Base-by-base conservation (phyloP, 2,113 vertebrate genomes). In the Microcebus murinus region DNA sequence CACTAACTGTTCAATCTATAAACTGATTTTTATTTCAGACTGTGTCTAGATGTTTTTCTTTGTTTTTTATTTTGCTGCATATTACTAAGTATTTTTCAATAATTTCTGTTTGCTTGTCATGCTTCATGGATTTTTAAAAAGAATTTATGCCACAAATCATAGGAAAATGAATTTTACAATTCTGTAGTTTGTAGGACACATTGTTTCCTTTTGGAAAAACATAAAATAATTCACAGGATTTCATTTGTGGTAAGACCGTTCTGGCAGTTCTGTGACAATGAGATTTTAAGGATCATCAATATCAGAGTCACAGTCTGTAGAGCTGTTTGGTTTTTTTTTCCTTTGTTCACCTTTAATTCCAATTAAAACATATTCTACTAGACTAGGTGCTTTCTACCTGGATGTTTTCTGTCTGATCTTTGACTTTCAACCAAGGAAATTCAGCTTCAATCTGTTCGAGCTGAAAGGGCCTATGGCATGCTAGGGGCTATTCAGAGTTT, bases 261-360 rank as follows among this genome's bases (percentile, higher is more conserved):
- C 59, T 90, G 88, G 36, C 11, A 79, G 29, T 68, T 83, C 27
- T 55, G 7, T 87, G 67, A 88, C 55, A 89, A 42, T 11, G 12
- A 87, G 59, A 84, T 87, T 85, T 96, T 85, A 81, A 92, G 45
- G 50, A 81, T 90, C 85, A 90, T 81, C 77, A 90, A 15, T 90
- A 67, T 71, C 70, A 76, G 83, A 70, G 11, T 12, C 27, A 59
- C 1, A 20, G 4, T 61, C 48, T 68, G 13, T 36, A 52, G n/a
- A 68, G n/a, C 80, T 91, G 10, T 18, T 57, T 20, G 17, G 50
- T 15, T 55, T 55, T 55, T 83, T 29, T 42, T 95, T 70, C n/a
- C 0, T 67, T 67, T 63, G 85, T 76, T 27, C 4, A 82, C 55
- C 25, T 91, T 92, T 97, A 96, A 93, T 95, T 96, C 73, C 31